Evolutionary conservation across 2,113 vertebrate genomes (phyloP), one percentile per base, ranked within the genome.

Genomic region (Eudyptes chrysolophus): DNA sequence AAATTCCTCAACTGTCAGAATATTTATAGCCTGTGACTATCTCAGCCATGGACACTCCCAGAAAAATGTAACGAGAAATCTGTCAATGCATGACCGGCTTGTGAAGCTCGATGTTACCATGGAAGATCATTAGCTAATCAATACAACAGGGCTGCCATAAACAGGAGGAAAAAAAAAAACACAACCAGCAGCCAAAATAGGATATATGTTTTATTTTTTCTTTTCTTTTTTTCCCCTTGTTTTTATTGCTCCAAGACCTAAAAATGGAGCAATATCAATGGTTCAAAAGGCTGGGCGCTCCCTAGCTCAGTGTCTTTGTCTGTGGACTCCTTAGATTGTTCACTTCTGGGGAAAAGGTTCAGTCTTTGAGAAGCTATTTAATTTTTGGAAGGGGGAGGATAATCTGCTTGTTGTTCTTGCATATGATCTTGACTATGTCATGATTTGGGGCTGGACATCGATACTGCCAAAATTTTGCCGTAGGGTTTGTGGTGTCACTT

Each of bases 371-470:
- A 52, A 77, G 29, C 10, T 24, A 2, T 83, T 55, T 36, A 27
- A 10, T n/a, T 46, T 61, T 51, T 44, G 48, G 26, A 29, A 57
- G 22, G 6, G 18, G 30, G 20, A 25, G 11, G 29, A 19, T 48
- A 24, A 66, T 54, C 65, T 26, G 44, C 40, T 42, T 18, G 5
- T n/a, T 40, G 3, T 36, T 66, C 30, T 68, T 61, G 19, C 13
- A 0, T 16, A 6, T 10, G 18, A 11, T 55, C 30, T 49, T 20
- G 26, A 19, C 25, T 3, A 32, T 1, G 21, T 30, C 61, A 9
- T 1, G 2, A 10, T 25, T 34, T 16, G 36, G 21, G 16, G 54
- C 32, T 17, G 55, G 20, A 30, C 38, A 3, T 24, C 0, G 0
- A 30, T 21, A 25, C 32, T 19, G 36, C 42, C 55, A 19, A 19